These are phyloP conservation scores for Macrostomum lignano DNA, from an alignment of 1,140 invertebrate genomes.

Conservation along the genomic window DNA sequence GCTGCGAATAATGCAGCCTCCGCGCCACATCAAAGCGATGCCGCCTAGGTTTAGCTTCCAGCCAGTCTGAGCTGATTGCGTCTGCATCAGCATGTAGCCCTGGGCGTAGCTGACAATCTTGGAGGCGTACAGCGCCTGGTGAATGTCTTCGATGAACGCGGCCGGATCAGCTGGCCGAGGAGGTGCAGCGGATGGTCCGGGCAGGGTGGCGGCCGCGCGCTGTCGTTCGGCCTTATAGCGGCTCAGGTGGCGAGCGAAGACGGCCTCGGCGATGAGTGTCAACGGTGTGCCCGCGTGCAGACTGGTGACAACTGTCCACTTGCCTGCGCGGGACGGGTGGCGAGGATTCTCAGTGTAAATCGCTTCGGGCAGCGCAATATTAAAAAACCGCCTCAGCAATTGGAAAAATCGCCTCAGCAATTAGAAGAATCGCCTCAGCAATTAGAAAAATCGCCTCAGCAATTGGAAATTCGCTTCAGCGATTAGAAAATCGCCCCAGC, in stretches of 20 bases:
- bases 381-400: too few species aligned
- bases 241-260: constrained; percentile 77
- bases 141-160: constrained; percentile 39
- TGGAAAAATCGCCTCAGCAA: too few species aligned
- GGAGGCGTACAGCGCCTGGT: constrained; percentile 64
- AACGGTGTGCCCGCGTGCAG: constrained; percentile 84
- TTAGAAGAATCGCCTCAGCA: too few species aligned
- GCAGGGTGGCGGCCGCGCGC: constrained; percentile 44
- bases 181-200: constrained; percentile 33
- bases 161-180: constrained; percentile 39
- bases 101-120: constrained; percentile 97
- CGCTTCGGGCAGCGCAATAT: too few species aligned
- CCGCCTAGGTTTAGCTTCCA: constrained; percentile 93
- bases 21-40: constrained; percentile 96
- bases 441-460: too few species aligned
- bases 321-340: too few species aligned
- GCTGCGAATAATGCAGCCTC: constrained; percentile 88
- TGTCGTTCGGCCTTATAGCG: constrained; percentile 53
- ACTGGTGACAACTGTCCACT: constrained; percentile 88
- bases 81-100: constrained; percentile 85
- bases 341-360: too few species aligned
- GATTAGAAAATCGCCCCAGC: too few species aligned
- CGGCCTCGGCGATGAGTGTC: constrained; percentile 79
- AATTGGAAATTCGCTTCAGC: too few species aligned
- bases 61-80: constrained; percentile 57